A percentile compares a stretch with the other conserved stretches of the same genome.
Evolutionary conservation across 2,888 invertebrate genomes (phyloP).

Genomic region (Notodonta ziczac): DNA sequence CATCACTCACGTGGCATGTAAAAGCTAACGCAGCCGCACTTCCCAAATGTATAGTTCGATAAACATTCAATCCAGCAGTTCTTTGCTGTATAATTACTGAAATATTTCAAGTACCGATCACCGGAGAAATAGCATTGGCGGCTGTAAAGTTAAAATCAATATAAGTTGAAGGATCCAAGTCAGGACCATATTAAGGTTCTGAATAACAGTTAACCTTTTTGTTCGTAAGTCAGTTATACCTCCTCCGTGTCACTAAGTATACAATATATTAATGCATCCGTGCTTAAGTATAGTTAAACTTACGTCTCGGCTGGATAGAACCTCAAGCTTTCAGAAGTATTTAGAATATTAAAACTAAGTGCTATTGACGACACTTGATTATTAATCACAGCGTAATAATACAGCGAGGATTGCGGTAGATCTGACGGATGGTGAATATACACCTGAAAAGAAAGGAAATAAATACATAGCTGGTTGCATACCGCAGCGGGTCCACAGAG

Average conservation of each 20-base stretch:
- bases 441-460: background rate
- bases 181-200: too few species aligned
- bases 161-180: background rate
- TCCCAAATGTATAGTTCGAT: conserved; percentile 82
- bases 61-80: conserved; percentile 88
- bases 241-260: too few species aligned
- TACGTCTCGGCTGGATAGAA: conserved; percentile 39
- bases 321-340: conserved; percentile 1
- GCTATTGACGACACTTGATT: conserved; percentile 7
- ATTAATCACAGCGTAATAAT: conserved; percentile 5
- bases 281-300: background rate
- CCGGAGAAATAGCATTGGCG: conserved; percentile 86
- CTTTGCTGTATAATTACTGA: conserved; percentile 86
- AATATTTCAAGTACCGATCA: conserved; percentile 84
- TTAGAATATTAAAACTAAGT: conserved; percentile 5
- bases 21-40: conserved; percentile 86
- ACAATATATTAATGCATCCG: too few species aligned
- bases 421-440: conserved; percentile 12
- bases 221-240: too few species aligned
- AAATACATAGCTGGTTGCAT: too few species aligned
- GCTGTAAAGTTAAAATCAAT: background rate
- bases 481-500: too few species aligned
- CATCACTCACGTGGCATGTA: conserved; percentile 82
- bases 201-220: too few species aligned
- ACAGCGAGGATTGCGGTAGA: conserved; percentile 5